Conservation (phyloP, 1,140 invertebrate genomes). For the Temnothorax nylanderi region DNA sequence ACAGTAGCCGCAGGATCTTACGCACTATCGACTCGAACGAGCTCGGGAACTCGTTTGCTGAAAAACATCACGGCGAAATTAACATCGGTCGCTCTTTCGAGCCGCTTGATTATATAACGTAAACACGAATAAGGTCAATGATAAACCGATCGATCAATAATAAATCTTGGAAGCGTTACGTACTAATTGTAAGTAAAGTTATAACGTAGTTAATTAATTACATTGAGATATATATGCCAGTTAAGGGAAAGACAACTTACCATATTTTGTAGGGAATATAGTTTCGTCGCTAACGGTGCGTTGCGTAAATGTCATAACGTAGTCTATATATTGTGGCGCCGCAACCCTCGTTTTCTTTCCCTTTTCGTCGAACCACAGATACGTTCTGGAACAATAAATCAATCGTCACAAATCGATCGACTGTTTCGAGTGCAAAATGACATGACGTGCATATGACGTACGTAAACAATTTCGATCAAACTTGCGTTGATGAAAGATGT, state of each 20-base stretch:
- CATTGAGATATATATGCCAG: neutral
- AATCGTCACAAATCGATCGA: neutral
- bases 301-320: constrained; percentile 99
- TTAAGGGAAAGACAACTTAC: constrained; percentile 86
- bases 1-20: constrained; percentile 98
- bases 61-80: constrained; percentile 75
- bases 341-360: constrained; percentile 98
- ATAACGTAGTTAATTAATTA: neutral
- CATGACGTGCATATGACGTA: neutral
- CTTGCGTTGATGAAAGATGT: neutral
- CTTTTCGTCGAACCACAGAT: constrained; percentile 99
- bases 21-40: constrained; percentile 97
- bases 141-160: neutral
- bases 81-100: neutral
- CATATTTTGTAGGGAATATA: constrained; percentile 99
- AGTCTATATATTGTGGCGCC: constrained; percentile 99
- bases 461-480: constrained; percentile 1
- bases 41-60: constrained; percentile 97
- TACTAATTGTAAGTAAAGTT: neutral
- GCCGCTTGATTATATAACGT: neutral
- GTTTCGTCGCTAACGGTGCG: constrained; percentile 98
- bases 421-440: neutral
- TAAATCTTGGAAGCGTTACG: neutral
- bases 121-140: neutral
- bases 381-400: constrained; percentile 89